phyloP scores from a whole-genome alignment of 2,888 invertebrate species.

The Pachydiplax longipennis region DNA sequence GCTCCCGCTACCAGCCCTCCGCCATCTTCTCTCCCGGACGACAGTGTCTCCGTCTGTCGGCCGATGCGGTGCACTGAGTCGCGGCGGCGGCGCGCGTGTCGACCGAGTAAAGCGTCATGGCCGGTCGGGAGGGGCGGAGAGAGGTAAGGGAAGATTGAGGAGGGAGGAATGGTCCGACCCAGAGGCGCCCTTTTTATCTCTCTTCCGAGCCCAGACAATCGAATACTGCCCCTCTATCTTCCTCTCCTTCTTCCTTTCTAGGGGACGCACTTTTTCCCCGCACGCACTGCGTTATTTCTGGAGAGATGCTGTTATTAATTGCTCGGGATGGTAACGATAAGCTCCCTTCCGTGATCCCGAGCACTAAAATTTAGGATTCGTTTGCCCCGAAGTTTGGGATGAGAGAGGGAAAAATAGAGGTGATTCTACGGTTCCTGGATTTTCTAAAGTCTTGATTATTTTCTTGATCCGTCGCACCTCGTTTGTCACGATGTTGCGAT shows the following conservation, averaged over 20 bases:
- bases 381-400: too few species aligned
- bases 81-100: conserved; percentile 22
- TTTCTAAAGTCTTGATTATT: too few species aligned
- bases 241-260: background rate
- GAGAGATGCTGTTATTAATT: background rate
- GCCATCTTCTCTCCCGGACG: conserved; percentile 22
- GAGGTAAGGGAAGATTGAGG: background rate
- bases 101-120: conserved; percentile 21
- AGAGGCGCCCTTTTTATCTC: conserved; percentile 1
- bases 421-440: too few species aligned
- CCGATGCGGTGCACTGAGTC: conserved; percentile 23
- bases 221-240: background rate
- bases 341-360: background rate
- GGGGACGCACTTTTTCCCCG: background rate
- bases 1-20: background rate
- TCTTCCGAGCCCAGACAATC: background rate
- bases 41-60: conserved; percentile 38
- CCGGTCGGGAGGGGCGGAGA: background rate
- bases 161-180: background rate
- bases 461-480: too few species aligned
- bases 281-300: background rate
- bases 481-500: too few species aligned
- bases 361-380: too few species aligned
- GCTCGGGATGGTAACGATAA: background rate
- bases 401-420: too few species aligned